These are phyloP conservation scores for Siniperca knerii DNA, from an alignment of 2,113 vertebrate species.

Conservation along the genomic window DNA sequence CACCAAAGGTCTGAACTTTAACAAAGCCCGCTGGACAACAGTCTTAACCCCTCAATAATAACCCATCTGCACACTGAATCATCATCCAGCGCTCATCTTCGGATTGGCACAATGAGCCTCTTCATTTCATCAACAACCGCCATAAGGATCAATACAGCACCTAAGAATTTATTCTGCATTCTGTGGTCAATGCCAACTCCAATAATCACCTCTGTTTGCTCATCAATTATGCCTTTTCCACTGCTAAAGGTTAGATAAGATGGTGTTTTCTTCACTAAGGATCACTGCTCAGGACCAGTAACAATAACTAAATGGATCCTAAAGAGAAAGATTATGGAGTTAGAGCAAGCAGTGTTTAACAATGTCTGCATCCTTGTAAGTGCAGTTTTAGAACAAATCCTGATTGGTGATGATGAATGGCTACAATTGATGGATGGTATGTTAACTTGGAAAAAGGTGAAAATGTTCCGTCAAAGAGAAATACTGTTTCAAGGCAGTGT, in stretches of 20 bases:
- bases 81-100: slow-evolving; percentile 24
- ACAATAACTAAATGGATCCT: slow-evolving; percentile 19
- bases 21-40: slow-evolving; percentile 9
- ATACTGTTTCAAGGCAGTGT: not conserved
- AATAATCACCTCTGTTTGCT: slow-evolving; percentile 64
- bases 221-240: slow-evolving; percentile 59
- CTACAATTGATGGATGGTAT: not conserved
- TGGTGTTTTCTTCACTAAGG: slow-evolving; percentile 15
- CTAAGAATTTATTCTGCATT: slow-evolving; percentile 64
- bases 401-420: not conserved
- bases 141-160: slow-evolving; percentile 72
- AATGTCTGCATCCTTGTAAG: not conserved
- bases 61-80: slow-evolving; percentile 43
- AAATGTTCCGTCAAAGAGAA: slow-evolving; percentile 11
- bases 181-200: slow-evolving; percentile 64
- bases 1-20: slow-evolving; percentile 25
- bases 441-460: slow-evolving; percentile 5
- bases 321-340: slow-evolving; percentile 25
- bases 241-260: slow-evolving; percentile 56
- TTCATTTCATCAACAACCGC: slow-evolving; percentile 73
- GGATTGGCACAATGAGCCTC: slow-evolving; percentile 36
- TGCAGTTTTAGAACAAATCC: not conserved
- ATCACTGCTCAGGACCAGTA: slow-evolving; percentile 2
- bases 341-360: not conserved
- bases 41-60: slow-evolving; percentile 41